These are phyloP conservation scores for Diachasmimorpha longicaudata DNA, from an alignment of 1,140 invertebrate genomes.

Conservation along the genomic window DNA sequence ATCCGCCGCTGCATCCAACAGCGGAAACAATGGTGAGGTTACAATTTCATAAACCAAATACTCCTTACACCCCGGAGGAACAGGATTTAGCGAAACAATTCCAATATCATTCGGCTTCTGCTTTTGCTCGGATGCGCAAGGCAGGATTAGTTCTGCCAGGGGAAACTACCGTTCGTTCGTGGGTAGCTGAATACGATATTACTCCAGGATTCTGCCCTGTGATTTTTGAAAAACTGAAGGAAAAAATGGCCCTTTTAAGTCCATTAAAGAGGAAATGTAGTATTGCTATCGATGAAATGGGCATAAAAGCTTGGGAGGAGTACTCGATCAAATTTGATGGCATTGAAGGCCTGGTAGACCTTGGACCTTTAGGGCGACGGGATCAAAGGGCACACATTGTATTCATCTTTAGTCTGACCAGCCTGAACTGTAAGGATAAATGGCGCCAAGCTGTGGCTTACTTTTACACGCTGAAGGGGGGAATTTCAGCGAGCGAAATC, in stretches of 20 bases:
- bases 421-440: slow-evolving; percentile 30
- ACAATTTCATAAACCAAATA: slow-evolving; percentile 14
- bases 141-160: slow-evolving; percentile 26
- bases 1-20: not conserved
- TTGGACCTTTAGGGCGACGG: slow-evolving; percentile 19
- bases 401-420: slow-evolving; percentile 27
- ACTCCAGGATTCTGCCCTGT: slow-evolving; percentile 28
- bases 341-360: slow-evolving; percentile 33
- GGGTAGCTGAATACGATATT: slow-evolving; percentile 29
- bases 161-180: slow-evolving; percentile 24
- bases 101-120: slow-evolving; percentile 30
- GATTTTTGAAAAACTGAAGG: slow-evolving; percentile 27
- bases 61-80: slow-evolving; percentile 13
- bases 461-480: slow-evolving; percentile 18
- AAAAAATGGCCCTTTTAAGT: slow-evolving; percentile 16
- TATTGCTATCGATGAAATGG: slow-evolving; percentile 33
- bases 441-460: slow-evolving; percentile 32
- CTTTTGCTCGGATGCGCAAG: slow-evolving; percentile 16
- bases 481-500: slow-evolving; percentile 5
- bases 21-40: slow-evolving; percentile 18
- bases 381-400: slow-evolving; percentile 24
- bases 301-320: not conserved
- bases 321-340: slow-evolving; percentile 15
- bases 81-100: slow-evolving; percentile 29
- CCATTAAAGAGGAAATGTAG: too few species aligned